Conservation (phyloP, 2,113 vertebrate genomes). For the Hippocampus mohnikei region DNA sequence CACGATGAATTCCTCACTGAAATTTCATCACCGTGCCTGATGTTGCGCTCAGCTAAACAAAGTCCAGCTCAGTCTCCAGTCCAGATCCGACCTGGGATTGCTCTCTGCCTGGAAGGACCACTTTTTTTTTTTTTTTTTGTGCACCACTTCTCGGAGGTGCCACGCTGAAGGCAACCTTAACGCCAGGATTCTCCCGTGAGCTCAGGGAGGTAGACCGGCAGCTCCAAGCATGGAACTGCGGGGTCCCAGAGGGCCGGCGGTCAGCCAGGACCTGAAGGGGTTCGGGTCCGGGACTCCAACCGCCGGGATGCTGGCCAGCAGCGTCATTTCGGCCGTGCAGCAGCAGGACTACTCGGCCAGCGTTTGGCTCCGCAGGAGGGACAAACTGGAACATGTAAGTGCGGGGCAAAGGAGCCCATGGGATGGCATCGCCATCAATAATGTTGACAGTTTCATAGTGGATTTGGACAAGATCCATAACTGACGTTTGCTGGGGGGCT, state of each 20-base stretch:
- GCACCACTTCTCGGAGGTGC: neutral
- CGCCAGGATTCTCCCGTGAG: neutral
- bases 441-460: neutral
- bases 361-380: slow-evolving; percentile 87
- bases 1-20: slow-evolving; percentile 37
- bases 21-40: slow-evolving; percentile 31
- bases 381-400: slow-evolving; percentile 90
- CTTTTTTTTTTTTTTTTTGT: neutral
- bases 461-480: neutral
- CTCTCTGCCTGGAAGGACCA: slow-evolving; percentile 4
- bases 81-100: slow-evolving; percentile 8
- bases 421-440: neutral
- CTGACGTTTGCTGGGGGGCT: neutral
- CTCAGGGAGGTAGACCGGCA: neutral
- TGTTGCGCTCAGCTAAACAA: slow-evolving; percentile 53
- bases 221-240: slow-evolving; percentile 78
- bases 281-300: slow-evolving; percentile 69
- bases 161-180: slow-evolving; percentile 3
- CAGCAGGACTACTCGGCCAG: slow-evolving; percentile 90
- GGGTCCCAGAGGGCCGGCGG: slow-evolving; percentile 64
- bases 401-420: neutral
- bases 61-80: neutral
- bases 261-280: slow-evolving; percentile 72
- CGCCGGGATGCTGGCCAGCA: slow-evolving; percentile 65
- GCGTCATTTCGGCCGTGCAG: slow-evolving; percentile 83